Evolutionary conservation across 92 coral and sea anemone species (phyloP).

Genomic region (Actinostola sp.): DNA sequence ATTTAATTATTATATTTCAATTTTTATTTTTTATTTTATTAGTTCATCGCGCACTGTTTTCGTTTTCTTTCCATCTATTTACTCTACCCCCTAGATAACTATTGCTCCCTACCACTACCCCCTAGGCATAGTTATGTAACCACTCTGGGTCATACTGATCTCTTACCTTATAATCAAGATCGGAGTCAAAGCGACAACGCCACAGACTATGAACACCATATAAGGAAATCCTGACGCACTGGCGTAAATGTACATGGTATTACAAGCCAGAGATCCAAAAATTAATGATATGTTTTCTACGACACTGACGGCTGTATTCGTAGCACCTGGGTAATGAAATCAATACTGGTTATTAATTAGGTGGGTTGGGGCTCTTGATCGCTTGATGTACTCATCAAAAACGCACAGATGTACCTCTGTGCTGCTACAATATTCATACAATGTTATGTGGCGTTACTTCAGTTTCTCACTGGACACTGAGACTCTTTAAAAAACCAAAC

Average conservation of each 20-base stretch:
- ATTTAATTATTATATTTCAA: too few relatives aligned
- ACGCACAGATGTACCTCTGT: too few relatives aligned
- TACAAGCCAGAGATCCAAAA: slow-evolving; percentile 44
- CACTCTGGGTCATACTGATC: neutral
- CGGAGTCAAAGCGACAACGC: slow-evolving; percentile 30
- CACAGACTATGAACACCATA: slow-evolving; percentile 45
- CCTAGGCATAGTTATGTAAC: neutral
- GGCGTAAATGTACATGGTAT: slow-evolving; percentile 50
- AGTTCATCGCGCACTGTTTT: too few relatives aligned
- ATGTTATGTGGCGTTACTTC: too few relatives aligned
- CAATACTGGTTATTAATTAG: neutral
- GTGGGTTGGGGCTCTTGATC: neutral
- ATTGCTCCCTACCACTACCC: neutral
- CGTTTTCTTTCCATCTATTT: too few relatives aligned
- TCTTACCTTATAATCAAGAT: slow-evolving; percentile 42
- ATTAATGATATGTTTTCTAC: slow-evolving; percentile 52
- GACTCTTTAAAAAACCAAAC: too few relatives aligned
- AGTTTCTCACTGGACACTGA: too few relatives aligned
- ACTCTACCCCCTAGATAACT: too few relatives aligned
- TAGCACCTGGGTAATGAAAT: slow-evolving; percentile 38
- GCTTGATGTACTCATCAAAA: too few relatives aligned
- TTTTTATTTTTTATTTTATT: too few relatives aligned
- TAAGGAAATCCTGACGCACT: slow-evolving; percentile 56
- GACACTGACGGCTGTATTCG: slow-evolving; percentile 58
- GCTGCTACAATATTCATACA: too few relatives aligned